Base-by-base conservation (phyloP, 2,888 invertebrate species). In the Polyommatus iphigenia region DNA sequence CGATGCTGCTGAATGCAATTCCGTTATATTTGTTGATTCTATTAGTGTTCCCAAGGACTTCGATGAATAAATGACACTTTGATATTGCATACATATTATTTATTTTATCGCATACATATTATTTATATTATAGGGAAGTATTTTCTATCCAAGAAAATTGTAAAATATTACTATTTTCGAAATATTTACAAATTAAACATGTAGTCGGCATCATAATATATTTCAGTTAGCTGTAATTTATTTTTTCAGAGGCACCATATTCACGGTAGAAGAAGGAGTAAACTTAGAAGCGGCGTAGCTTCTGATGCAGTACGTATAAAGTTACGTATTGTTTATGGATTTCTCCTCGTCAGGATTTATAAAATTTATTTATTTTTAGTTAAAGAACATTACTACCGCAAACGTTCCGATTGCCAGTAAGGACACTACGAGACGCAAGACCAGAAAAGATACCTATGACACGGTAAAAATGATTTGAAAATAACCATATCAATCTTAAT, bases 1-100 rank as follows among this genome's bases (percentile, higher is more conserved):
- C 67, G 93, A 94, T 18, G 92, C 93, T 0, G 86, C 94, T 0
- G 94, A 94, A 59, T 94, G 94, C 54, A 93, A 92, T 76, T 93
- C 93, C 0, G 87, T 94, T 3, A 87, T 93, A 0, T 93, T 91
- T 71, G 93, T 94, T 0, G 93, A 94, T 83, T 93, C 93, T 0
- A 90, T 93, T 0, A 92, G 93, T 1, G 93, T 92, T 77, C 93
- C 93, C 0, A 93, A 91, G 78, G 93, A 93, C 84, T 81, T 90
- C 6, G 92, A 91, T 2, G 93, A 93, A 77, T 92, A 80, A 77
- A 77, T 75, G 59, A 54, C 71, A 67, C 15, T 41, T 72, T 59
- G 80, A 82, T 54, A 54, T 54, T 67, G 46, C 18, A 46, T 20
- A 75, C 6, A 29, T 1, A 29, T 62, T 6, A 67, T 67, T 67